Conservation (phyloP, 2,797 vertebrate species). For the Meriones psammophilus region DNA sequence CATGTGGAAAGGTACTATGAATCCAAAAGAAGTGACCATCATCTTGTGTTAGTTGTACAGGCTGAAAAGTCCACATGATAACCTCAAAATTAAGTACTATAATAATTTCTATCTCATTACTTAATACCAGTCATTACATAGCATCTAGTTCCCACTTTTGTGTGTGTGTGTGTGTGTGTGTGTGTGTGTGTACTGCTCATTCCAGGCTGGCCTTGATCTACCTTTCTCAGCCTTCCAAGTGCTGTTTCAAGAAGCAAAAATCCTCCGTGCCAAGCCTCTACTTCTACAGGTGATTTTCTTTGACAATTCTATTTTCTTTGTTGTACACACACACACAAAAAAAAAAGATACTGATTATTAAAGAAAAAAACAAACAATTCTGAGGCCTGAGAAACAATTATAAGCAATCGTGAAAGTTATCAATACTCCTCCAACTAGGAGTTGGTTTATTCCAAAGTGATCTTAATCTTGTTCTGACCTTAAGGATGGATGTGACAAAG, state of each 20-base stretch:
- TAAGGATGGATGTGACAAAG: conserved; percentile 60
- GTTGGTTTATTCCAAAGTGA: conserved; percentile 58
- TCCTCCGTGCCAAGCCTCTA: background rate
- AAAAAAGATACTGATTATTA: background rate
- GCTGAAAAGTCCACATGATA: background rate
- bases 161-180: background rate
- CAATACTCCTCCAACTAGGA: background rate
- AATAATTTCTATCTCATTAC: background rate
- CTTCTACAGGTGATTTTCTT: conserved; percentile 33
- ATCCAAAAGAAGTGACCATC: conserved; percentile 23
- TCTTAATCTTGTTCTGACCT: conserved; percentile 77
- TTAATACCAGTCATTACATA: conserved; percentile 9
- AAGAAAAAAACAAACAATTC: background rate
- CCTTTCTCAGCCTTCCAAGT: background rate
- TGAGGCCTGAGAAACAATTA: background rate
- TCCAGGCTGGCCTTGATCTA: background rate
- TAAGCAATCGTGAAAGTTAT: conserved; percentile 59
- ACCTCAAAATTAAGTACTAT: background rate
- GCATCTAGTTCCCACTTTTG: background rate
- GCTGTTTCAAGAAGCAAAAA: background rate
- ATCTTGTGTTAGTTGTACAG: background rate
- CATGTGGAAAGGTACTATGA: background rate
- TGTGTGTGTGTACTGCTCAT: background rate
- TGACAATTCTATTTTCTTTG: conserved; percentile 20
- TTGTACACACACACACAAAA: background rate